Evolutionary conservation across 2,113 vertebrate species (phyloP), one percentile per base, ranked within the genome.

Genomic region (Corapipo altera): DNA sequence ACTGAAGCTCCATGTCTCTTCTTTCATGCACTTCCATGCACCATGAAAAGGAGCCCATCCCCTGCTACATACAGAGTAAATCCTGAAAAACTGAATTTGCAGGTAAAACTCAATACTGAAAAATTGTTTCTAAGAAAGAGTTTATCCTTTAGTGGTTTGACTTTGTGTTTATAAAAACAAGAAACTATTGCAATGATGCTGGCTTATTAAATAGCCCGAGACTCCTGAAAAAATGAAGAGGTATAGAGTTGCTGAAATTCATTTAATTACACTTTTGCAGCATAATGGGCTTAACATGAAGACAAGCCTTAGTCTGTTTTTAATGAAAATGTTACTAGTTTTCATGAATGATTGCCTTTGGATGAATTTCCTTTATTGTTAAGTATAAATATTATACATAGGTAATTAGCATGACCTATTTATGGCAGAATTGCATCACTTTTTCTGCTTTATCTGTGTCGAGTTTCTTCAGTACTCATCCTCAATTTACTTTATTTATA

Each of bases 301-400:
- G 71, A 52, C 48, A 55, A 91, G 8, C 6, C 48, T 83, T 88
- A 77, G 64, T 67, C 72, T 96, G 82, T 48, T 93, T 94, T 91
- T 77, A 88, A 93, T 85, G 67, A 88, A 96, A 94, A 74, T 70
- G 28, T 91, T 91, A 35, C 64, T 83, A 46, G 35, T 35, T 85
- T 43, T 85, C 88, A 94, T 41, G 67, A 90, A 19, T 91, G 21
- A 58, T 73, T 90, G 28, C 24, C 32, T 72, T 93, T 66, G 30
- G 35, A 76, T 79, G 27, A 55, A 80, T 49, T 22, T 73, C 13
- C 19, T 90, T 83, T 79, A 64, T 41, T 91, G 46, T 90, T 49
- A 48, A 46, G 35, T 79, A 27, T 24, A 85, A 78, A 27, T 83
- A 69, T 75, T 52, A 51, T 74, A 54, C 15, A 35, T 18, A 79